These are phyloP conservation scores for Chaetodon trifascialis DNA, from an alignment of 2,113 vertebrate genomes.

Conservation along the genomic window DNA sequence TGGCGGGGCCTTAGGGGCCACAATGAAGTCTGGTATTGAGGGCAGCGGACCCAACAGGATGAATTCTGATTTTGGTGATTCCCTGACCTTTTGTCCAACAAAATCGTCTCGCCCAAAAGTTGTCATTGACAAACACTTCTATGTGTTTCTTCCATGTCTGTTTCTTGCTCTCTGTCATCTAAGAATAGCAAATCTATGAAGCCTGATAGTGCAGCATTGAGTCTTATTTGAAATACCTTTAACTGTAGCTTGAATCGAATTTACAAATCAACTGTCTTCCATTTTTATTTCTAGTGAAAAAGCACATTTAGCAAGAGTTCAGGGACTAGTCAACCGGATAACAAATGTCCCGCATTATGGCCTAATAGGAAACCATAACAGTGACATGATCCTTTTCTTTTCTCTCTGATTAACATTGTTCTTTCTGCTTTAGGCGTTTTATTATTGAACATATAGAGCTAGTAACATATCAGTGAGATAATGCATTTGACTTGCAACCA, in stretches of 20 bases:
- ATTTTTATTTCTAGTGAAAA: not conserved
- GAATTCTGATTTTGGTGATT: not conserved
- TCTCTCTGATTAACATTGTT: not conserved
- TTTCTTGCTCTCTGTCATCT: not conserved
- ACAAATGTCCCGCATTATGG: not conserved
- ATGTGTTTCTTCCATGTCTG: not conserved
- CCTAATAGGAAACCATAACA: not conserved
- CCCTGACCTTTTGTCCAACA: not conserved
- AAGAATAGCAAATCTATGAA: not conserved
- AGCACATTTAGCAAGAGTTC: not conserved
- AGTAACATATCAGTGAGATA: conserved; percentile 20
- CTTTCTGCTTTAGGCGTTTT: not conserved
- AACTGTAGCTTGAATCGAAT: not conserved
- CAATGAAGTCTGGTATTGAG: not conserved
- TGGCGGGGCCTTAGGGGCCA: not conserved
- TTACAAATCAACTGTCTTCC: not conserved
- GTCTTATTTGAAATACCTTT: not conserved
- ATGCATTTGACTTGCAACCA: conserved; percentile 25
- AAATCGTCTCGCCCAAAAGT: not conserved
- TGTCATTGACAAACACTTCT: not conserved
- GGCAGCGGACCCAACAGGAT: not conserved
- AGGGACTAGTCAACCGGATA: not conserved
- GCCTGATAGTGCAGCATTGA: not conserved
- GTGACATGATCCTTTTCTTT: not conserved
- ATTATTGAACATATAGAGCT: not conserved